phyloP scores from a whole-genome alignment of 2,797 vertebrate genomes.

The Threskiornis aethiopicus region DNA sequence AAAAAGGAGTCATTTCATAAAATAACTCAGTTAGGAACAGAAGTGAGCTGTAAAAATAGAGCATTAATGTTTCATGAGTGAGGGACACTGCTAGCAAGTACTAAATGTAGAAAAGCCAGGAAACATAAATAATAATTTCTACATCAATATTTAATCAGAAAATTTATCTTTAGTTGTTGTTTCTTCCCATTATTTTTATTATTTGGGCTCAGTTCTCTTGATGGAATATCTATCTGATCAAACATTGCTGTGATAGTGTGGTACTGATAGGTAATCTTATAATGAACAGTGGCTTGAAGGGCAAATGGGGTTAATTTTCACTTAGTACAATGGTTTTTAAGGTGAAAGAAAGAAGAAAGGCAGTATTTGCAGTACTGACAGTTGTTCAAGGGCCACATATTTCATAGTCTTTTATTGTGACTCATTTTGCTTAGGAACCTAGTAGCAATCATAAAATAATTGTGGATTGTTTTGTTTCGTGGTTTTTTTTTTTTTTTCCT shows the following conservation, averaged over 20 bases:
- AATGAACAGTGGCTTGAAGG: conserved; percentile 1
- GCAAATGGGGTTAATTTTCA: conserved; percentile 31
- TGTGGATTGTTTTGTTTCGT: not conserved
- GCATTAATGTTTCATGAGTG: conserved; percentile 62
- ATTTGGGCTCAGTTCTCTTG: not conserved
- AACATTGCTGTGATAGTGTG: not conserved
- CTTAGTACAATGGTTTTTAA: not conserved
- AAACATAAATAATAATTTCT: conserved; percentile 48
- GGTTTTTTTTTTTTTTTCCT: not conserved
- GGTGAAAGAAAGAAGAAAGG: not conserved
- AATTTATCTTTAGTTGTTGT: conserved; percentile 32
- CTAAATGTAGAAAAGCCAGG: conserved; percentile 40
- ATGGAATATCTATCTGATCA: not conserved
- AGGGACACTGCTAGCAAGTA: conserved; percentile 49
- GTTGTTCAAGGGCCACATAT: not conserved
- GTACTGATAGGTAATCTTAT: not conserved
- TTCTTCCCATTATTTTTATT: conserved; percentile 29
- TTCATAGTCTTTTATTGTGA: not conserved
- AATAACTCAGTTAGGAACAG: conserved; percentile 38
- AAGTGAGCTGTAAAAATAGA: conserved; percentile 42
- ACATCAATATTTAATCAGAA: conserved; percentile 64
- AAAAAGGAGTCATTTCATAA: conserved; percentile 29
- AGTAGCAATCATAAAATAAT: not conserved
- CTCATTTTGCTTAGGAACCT: not conserved
- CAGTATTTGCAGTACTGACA: not conserved